Conservation (phyloP, 1,140 invertebrate genomes). For the Caenorhabditis tropicalis region DNA sequence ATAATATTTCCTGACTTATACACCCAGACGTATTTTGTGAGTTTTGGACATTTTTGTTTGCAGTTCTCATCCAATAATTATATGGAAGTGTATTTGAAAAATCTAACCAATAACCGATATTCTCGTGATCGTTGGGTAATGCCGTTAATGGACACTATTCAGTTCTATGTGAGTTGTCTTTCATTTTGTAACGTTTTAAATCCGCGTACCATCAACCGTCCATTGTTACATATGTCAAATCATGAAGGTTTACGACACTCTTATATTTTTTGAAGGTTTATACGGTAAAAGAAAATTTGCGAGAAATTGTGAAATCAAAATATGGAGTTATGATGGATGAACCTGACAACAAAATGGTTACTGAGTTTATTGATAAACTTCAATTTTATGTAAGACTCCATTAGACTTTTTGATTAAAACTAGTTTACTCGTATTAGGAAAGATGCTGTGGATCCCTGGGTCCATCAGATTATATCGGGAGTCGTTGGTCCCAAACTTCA, state of each 20-base stretch:
- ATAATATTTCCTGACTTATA: not conserved
- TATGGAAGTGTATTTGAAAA: slow-evolving; percentile 67
- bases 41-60: too few relatives aligned
- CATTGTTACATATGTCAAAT: not conserved
- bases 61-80: slow-evolving; percentile 61
- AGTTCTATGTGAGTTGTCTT: slow-evolving; percentile 64
- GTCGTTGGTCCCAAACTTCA: slow-evolving; percentile 48
- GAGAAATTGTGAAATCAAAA: slow-evolving; percentile 53
- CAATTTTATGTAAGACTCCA: slow-evolving; percentile 60
- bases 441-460: slow-evolving; percentile 55
- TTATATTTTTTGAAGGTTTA: not conserved
- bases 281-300: slow-evolving; percentile 12
- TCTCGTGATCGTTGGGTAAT: slow-evolving; percentile 69
- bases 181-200: not conserved
- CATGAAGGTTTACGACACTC: not conserved
- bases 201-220: not conserved
- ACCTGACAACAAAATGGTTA: slow-evolving; percentile 53
- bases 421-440: slow-evolving; percentile 43
- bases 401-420: not conserved
- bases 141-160: slow-evolving; percentile 67
- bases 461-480: slow-evolving; percentile 52
- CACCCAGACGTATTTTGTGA: too few relatives aligned
- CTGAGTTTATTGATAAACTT: slow-evolving; percentile 58
- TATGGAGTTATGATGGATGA: slow-evolving; percentile 56
- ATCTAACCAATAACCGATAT: slow-evolving; percentile 69